Base-by-base conservation (phyloP, 2,113 vertebrate species). In the Paradoxurus hermaphroditus region DNA sequence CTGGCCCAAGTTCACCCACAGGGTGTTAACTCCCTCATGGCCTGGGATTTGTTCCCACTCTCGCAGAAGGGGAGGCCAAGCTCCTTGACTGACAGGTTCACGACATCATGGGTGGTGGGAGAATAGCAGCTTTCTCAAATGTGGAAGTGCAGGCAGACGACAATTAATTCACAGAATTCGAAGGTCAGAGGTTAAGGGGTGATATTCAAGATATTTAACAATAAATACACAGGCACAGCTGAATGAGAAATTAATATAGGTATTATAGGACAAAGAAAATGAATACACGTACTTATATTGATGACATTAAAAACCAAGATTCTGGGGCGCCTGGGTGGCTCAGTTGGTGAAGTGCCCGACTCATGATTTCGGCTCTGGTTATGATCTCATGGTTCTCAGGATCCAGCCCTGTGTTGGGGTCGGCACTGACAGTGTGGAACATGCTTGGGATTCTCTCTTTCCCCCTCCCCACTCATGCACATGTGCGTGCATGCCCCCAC, bases 171-270 rank as follows among this genome's bases (percentile, higher is more conserved):
- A 73, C 29, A 84, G 34, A 91, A 68, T 88, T 81, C 93, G 46
- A 73, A 96, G 63, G 23, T 92, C 51, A 72, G 27, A 56, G 41
- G 25, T n/a, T 31, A 93, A 97, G n/a, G 70, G 36, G 16, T 62
- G n/a, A 90, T 63, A 84, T 65, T 84, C 12, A 59, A 94, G 44
- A 91, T 85, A 73, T 41, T 94, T 86, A 92, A 77, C 25, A 95
- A 94, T 82, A 29, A 82, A 39, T 84, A 86, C 19, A 72, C 31
- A 18, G 46, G 36, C 31, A 86, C 12, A 90, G 2, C 21, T 83
- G 46, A 67, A 59, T 87, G 44, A 94, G 21, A 87, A 93, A 84
- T 91, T 83, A 83, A 73, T 78, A 34, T 29, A 65, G 29, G 16
- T 86, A 87, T 90, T 87, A 86, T 36, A 79, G 36, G 53, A 44